Conservation (phyloP, 2,113 vertebrate species). For the Steatornis caripensis region DNA sequence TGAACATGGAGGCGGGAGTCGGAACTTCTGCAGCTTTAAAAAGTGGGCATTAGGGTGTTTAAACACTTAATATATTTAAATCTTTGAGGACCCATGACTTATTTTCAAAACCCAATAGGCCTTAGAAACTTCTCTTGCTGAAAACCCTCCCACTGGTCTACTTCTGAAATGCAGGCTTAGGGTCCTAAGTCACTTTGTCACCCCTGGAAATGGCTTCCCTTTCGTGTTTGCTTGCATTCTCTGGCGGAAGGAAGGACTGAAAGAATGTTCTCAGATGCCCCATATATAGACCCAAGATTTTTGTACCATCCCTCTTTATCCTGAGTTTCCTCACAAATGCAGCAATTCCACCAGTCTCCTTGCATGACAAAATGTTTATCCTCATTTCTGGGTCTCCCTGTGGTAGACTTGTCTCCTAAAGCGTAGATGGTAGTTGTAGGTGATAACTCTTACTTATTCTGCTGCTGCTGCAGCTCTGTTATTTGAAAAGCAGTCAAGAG, state of each 20-base stretch:
- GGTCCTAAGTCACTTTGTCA: neutral
- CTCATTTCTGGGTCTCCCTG: neutral
- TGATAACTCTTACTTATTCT: neutral
- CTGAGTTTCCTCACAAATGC: neutral
- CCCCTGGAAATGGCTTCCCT: neutral
- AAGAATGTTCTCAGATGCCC: neutral
- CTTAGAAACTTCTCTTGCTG: neutral
- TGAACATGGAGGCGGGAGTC: accelerated
- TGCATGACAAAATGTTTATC: neutral
- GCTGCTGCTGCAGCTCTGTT: neutral
- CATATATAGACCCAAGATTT: neutral
- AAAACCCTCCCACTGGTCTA: neutral
- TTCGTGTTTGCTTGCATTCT: neutral
- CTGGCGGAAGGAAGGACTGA: neutral
- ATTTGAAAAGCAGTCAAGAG: neutral
- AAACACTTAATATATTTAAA: neutral
- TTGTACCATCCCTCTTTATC: neutral
- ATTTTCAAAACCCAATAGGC: neutral
- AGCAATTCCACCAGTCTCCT: neutral
- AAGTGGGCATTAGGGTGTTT: neutral
- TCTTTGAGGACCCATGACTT: neutral
- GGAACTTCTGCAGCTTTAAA: neutral
- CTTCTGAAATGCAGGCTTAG: neutral
- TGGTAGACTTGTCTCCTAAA: neutral
- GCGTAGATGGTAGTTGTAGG: neutral